A percentile compares a stretch with the other conserved stretches of the same genome.
Evolutionary conservation across 2,888 invertebrate species (phyloP).

Genomic region (Escarpia spicata): DNA sequence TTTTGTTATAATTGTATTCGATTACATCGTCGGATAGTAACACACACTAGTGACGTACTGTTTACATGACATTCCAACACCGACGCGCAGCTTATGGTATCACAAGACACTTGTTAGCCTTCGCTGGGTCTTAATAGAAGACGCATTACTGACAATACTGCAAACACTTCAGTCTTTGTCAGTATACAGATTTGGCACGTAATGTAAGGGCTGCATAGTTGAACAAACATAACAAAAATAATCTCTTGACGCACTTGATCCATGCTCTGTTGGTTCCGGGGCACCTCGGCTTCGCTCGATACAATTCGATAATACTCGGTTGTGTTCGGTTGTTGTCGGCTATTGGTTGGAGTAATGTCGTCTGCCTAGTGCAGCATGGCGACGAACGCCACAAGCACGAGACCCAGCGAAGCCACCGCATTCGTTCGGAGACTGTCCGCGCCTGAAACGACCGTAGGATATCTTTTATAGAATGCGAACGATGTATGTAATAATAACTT

Average conservation of each 20-base stretch:
- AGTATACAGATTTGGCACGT: not conserved
- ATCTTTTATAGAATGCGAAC: not conserved
- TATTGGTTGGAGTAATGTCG: not conserved
- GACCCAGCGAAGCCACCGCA: not conserved
- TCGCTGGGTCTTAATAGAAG: not conserved
- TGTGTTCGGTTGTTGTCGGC: not conserved
- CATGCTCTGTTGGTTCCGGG: not conserved
- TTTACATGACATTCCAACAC: not conserved
- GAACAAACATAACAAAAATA: not conserved
- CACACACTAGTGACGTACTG: not conserved
- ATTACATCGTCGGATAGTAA: not conserved
- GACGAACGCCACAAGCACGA: not conserved
- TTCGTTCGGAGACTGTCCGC: not conserved
- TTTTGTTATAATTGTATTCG: not conserved
- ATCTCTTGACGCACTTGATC: not conserved
- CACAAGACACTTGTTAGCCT: not conserved
- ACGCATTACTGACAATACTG: not conserved
- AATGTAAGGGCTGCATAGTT: not conserved
- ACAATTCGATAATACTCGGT: not conserved
- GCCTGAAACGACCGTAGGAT: not conserved
- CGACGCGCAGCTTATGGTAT: not conserved
- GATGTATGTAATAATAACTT: not conserved
- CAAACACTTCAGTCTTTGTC: not conserved
- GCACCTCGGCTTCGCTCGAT: not conserved
- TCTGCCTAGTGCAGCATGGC: not conserved